Evolutionary conservation across 2,113 vertebrate genomes (phyloP).

Genomic region (Scartelaos histophorus): DNA sequence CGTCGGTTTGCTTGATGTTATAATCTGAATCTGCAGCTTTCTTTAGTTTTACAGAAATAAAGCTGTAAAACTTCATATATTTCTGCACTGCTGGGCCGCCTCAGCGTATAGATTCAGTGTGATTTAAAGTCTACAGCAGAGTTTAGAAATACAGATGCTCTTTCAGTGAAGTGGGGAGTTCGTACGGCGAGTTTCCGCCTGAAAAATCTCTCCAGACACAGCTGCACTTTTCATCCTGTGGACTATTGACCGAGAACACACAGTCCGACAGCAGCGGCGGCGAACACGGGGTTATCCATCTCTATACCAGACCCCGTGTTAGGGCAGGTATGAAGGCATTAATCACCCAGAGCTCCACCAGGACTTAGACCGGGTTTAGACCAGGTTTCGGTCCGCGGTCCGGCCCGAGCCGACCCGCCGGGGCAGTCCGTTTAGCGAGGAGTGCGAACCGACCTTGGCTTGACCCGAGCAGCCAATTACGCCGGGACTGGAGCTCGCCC

Average conservation of each 20-base stretch:
- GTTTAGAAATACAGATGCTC: no score
- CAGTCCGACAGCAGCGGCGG: neutral
- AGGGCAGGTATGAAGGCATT: neutral
- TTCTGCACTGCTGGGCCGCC: no score
- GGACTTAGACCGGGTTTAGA: neutral
- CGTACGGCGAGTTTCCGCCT: neutral
- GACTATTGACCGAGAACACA: neutral
- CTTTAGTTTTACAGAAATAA: no score
- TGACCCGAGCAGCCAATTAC: neutral
- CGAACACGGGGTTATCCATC: slow-evolving; percentile 2
- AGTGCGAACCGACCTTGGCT: neutral
- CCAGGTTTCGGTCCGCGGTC: neutral
- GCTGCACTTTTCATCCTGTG: neutral
- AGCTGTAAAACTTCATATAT: no score
- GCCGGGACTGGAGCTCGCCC: neutral
- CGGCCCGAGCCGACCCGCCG: neutral
- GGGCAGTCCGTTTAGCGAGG: slow-evolving; percentile 6
- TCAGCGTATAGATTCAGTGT: no score
- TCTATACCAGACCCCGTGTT: neutral
- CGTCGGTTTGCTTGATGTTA: no score
- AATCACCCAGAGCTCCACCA: neutral
- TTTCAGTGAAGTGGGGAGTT: no score
- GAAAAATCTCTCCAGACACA: neutral
- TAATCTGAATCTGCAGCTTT: no score
- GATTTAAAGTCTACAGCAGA: no score